phyloP scores from a whole-genome alignment of 2,113 vertebrate genomes.

The Nannospalax galili region DNA sequence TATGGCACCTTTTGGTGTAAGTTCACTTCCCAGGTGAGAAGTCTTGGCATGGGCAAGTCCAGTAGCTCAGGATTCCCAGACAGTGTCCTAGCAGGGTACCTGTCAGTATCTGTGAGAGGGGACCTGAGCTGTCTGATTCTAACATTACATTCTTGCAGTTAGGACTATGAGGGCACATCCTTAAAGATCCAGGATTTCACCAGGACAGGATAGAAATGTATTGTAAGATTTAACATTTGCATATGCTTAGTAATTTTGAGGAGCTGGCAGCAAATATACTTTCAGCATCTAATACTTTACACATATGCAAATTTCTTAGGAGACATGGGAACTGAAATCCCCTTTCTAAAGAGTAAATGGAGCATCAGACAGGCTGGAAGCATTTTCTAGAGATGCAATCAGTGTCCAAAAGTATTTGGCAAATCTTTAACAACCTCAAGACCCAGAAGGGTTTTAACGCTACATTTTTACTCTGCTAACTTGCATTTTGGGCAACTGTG shows the following conservation, averaged over 20 bases:
- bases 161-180: not conserved
- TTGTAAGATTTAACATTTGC: not conserved
- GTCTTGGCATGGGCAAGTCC: not conserved
- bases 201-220: conserved; percentile 23
- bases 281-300: not conserved
- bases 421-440: not conserved
- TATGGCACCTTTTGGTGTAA: not conserved
- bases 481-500: accelerated
- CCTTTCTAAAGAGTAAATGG: not conserved
- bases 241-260: not conserved
- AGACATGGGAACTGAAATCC: not conserved
- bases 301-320: not conserved
- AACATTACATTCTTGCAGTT: not conserved
- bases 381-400: not conserved
- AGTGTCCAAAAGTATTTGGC: not conserved
- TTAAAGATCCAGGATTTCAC: conserved; percentile 22
- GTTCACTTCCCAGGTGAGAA: not conserved
- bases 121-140: not conserved
- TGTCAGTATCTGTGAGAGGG: not conserved
- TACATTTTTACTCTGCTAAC: not conserved
- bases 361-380: not conserved
- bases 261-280: not conserved
- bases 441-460: not conserved
- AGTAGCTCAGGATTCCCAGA: not conserved
- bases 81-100: not conserved